Base-by-base conservation (phyloP, 2,888 invertebrate species). In the Chrysomela aeneicollis region DNA sequence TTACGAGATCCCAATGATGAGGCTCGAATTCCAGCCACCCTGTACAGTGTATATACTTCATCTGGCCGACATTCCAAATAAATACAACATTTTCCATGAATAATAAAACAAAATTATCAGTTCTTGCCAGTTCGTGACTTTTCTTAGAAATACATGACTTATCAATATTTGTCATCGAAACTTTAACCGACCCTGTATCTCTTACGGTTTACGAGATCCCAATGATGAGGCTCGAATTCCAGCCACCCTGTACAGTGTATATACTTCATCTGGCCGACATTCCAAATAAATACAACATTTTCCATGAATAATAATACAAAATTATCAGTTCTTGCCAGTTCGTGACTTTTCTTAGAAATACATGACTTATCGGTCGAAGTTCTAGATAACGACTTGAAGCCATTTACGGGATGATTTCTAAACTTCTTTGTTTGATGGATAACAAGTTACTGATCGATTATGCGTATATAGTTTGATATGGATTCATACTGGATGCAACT, bases 271-370 rank as follows among this genome's bases (percentile, higher is more conserved):
- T 26, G 26, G 26, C 26, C 26, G 10, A 6, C 12, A 35, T 35
- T 10, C 12, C 5, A 35, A 10, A 42, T 42, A 42, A 42, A 42
- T 42, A 42, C 42, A 42, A 12, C 42, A 6, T 42, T 42, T 15
- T 5, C 9, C 42, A 42, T 42, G 42, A 19, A 35, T 42, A 59
- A 47, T 54, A 59, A 58, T 61, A 59, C 42, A 9, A 46, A 37
- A 42, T 68, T 68, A 69, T 66, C 62, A 32, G 51, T 69, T 64
- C 64, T 61, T 60, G 66, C 57, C 59, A 52, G 59, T 60, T 62
- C 66, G 57, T 66, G 63, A 61, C 62, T 59, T 66, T 69, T 69
- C 69, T 65, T 54, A 63, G 67, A 66, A 69, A 63, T 53, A 57
- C 32, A 59, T 62, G 67, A 67, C 65, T 63, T 60, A 30, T 53